Evolutionary conservation across 2,797 vertebrate genomes (phyloP).

Genomic region (Knipowitschia caucasica): DNA sequence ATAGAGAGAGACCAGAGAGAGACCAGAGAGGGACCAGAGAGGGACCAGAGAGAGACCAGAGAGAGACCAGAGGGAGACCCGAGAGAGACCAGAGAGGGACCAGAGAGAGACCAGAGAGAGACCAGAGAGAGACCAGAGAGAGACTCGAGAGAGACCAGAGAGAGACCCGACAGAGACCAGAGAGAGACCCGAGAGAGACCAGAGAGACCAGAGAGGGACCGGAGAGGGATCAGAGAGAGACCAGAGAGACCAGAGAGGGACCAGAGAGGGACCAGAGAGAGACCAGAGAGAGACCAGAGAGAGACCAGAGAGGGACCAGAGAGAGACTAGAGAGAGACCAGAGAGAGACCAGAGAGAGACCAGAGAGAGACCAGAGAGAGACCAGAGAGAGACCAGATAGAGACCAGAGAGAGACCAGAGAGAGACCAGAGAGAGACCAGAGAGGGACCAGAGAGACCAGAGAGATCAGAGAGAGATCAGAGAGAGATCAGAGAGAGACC

Average conservation of each 20-base stretch:
- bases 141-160: no score
- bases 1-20: neutral
- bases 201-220: neutral
- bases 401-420: neutral
- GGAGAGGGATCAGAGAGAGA: no score
- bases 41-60: neutral
- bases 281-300: neutral
- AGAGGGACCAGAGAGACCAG: neutral
- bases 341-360: neutral
- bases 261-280: neutral
- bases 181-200: neutral
- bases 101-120: no score
- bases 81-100: neutral
- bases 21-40: no score
- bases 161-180: neutral
- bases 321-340: neutral
- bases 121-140: no score
- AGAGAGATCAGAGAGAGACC: neutral
- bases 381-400: neutral
- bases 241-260: neutral
- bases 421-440: neutral
- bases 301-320: no score
- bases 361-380: neutral
- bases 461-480: no score
- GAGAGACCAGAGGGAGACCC: neutral